phyloP scores from a whole-genome alignment of 2,113 vertebrate genomes.

The Pogona vitticeps region DNA sequence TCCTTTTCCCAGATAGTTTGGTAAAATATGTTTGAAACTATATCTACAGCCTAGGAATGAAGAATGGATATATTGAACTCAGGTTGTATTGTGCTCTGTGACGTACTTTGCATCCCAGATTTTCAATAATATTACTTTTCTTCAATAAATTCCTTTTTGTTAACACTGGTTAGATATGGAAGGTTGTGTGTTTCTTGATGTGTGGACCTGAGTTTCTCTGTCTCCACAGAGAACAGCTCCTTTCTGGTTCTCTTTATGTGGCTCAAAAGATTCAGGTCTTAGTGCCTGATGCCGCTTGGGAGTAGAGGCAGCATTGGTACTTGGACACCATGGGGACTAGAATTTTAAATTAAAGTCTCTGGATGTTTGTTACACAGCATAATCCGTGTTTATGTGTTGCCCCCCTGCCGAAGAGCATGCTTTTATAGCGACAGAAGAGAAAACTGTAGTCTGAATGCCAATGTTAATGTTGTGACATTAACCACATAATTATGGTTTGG shows the following conservation, averaged over 20 bases:
- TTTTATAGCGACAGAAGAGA: background rate
- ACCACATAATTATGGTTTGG: slow-evolving; percentile 3
- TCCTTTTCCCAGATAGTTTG: too few relatives aligned
- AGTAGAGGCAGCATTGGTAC: background rate
- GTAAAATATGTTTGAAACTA: too few relatives aligned
- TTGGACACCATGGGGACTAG: background rate
- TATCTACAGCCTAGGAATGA: background rate
- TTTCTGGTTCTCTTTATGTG: background rate
- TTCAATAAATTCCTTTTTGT: background rate
- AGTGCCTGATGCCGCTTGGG: background rate
- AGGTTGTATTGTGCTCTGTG: background rate
- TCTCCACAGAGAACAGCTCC: background rate
- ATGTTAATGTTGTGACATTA: too few relatives aligned
- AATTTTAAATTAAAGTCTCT: background rate
- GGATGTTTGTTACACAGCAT: background rate
- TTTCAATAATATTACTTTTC: background rate
- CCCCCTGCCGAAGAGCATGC: too few relatives aligned
- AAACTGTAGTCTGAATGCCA: background rate
- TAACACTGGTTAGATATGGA: background rate
- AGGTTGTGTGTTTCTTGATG: background rate
- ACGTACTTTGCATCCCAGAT: background rate
- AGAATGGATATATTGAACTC: background rate
- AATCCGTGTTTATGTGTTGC: background rate
- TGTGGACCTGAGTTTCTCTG: background rate
- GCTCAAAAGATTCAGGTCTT: background rate